Conservation (phyloP, 1,140 invertebrate species). For the Drosophila tropicalis region DNA sequence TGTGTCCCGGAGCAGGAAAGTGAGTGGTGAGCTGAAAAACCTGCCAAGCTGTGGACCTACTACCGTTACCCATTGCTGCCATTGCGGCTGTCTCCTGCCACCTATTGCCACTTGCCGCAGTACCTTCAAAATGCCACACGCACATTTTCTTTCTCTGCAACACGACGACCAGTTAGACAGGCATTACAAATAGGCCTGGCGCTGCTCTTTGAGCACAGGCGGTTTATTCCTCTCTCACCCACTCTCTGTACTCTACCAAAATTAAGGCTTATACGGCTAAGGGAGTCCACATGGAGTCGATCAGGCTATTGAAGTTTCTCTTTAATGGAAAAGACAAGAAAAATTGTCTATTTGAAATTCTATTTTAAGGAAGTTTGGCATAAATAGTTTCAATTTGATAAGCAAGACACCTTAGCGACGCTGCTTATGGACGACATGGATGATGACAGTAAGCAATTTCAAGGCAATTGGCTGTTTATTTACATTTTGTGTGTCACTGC, state of each 20-base stretch:
- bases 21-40: slow-evolving; percentile 7
- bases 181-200: slow-evolving; percentile 70
- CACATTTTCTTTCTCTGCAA: slow-evolving; percentile 59
- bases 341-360: too few species aligned
- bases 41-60: slow-evolving; percentile 27
- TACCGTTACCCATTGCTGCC: slow-evolving; percentile 23
- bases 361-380: too few species aligned
- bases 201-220: slow-evolving; percentile 24
- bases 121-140: slow-evolving; percentile 62
- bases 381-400: too few species aligned
- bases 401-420: too few species aligned
- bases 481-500: too few species aligned
- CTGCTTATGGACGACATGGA: too few species aligned
- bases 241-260: neutral
- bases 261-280: neutral
- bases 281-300: neutral
- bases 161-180: slow-evolving; percentile 65
- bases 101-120: slow-evolving; percentile 8
- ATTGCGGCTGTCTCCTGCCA: slow-evolving; percentile 7
- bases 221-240: slow-evolving; percentile 1
- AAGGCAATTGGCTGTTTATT: too few species aligned
- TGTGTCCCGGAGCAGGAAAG: slow-evolving; percentile 12
- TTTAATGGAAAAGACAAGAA: too few species aligned
- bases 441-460: too few species aligned
- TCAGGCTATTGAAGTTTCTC: too few species aligned